A percentile compares a stretch with the other conserved stretches of the same genome.
phyloP scores from a whole-genome alignment of 2,888 invertebrate genomes.

The Beris chalybata region DNA sequence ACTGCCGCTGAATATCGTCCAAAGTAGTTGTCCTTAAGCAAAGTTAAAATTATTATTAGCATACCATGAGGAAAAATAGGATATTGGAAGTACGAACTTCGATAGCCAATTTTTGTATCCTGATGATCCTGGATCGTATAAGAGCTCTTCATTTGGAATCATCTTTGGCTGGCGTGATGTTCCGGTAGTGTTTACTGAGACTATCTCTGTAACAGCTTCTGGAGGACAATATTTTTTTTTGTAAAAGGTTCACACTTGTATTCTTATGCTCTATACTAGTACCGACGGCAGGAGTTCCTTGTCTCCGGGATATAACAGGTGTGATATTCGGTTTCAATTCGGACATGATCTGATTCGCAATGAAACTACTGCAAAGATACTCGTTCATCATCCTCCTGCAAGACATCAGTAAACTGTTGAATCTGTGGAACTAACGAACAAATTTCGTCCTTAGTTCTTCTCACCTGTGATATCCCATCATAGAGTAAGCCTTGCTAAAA shows the following conservation, averaged over 20 bases:
- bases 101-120: conserved; percentile 75
- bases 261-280: background rate
- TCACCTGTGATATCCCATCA: conserved; percentile 72
- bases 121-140: conserved; percentile 71
- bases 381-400: conserved; percentile 76
- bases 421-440: background rate
- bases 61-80: background rate
- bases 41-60: background rate
- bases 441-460: no score
- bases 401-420: conserved; percentile 4
- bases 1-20: conserved; percentile 70
- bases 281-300: conserved; percentile 37
- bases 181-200: background rate
- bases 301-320: conserved; percentile 39
- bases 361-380: conserved; percentile 72
- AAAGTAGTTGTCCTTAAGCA: conserved; percentile 67
- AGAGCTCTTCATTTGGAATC: conserved; percentile 58
- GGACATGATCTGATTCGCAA: conserved; percentile 72
- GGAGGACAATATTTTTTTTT: background rate
- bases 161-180: conserved; percentile 4
- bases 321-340: conserved; percentile 57
- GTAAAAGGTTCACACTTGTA: background rate
- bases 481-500: conserved; percentile 64
- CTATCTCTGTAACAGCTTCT: conserved; percentile 1
- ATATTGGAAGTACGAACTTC: conserved; percentile 59